Evolutionary conservation across 2,888 invertebrate species (phyloP).

Genomic region (Scaptomyza caliginosa): DNA sequence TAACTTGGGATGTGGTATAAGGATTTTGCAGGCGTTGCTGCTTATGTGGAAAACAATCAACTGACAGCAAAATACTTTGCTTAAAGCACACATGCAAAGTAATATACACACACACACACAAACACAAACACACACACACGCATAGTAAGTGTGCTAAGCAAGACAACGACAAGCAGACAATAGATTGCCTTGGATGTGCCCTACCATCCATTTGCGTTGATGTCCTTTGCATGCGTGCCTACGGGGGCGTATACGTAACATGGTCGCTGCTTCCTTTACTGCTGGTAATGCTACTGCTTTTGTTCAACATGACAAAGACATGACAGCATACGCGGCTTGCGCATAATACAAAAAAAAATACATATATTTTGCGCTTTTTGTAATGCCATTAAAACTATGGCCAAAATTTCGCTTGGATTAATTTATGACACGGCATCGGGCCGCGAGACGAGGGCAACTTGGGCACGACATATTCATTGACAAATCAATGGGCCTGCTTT

Average conservation of each 20-base stretch:
- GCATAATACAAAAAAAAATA: conserved; percentile 32
- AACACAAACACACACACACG: conserved; percentile 4
- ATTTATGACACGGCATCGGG: conserved; percentile 62
- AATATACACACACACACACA: conserved; percentile 16
- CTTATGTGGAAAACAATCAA: conserved; percentile 69
- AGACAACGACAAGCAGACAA: conserved; percentile 46
- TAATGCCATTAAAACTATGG: conserved; percentile 71
- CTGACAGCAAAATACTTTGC: conserved; percentile 50
- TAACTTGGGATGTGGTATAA: conserved; percentile 1
- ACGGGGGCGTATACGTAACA: conserved; percentile 68
- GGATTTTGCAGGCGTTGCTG: conserved; percentile 38
- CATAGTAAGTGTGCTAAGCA: not conserved
- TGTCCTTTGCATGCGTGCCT: conserved; percentile 67
- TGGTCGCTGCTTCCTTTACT: conserved; percentile 36
- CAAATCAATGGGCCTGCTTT: conserved; percentile 54
- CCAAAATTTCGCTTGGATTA: conserved; percentile 64
- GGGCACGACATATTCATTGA: conserved; percentile 12
- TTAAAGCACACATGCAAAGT: conserved; percentile 51
- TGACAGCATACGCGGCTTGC: conserved; percentile 59
- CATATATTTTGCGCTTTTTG: conserved; percentile 60
- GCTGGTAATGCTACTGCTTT: conserved; percentile 49
- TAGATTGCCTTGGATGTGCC: conserved; percentile 66
- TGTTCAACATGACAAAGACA: conserved; percentile 80
- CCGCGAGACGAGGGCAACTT: not conserved
- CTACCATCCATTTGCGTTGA: conserved; percentile 51